Conservation (phyloP, 2,797 vertebrate genomes). For the Chelon labrosus region DNA sequence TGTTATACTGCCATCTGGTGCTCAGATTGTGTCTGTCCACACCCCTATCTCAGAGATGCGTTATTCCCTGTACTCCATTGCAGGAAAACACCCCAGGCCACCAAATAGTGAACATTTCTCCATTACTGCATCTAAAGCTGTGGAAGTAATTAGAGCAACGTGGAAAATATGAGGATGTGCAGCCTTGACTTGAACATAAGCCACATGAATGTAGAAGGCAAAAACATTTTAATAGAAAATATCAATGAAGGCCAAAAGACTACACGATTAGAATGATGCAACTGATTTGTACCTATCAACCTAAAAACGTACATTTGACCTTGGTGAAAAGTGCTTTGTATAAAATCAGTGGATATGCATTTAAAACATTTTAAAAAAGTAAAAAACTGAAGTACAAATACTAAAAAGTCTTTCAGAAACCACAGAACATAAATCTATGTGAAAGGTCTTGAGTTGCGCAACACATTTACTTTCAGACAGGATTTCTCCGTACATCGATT, state of each 20-base stretch:
- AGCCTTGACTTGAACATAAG: background rate
- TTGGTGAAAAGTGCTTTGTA: slow-evolving; percentile 74
- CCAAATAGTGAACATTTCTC: too few species aligned
- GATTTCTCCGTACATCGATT: slow-evolving; percentile 94
- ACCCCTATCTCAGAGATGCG: background rate
- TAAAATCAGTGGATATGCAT: slow-evolving; percentile 57
- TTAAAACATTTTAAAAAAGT: slow-evolving; percentile 33
- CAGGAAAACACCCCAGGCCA: too few species aligned
- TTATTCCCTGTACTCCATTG: too few species aligned
- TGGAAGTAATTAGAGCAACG: too few species aligned
- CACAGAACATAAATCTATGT: slow-evolving; percentile 29
- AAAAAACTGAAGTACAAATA: slow-evolving; percentile 54
- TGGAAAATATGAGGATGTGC: background rate
- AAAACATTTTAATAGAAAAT: slow-evolving; percentile 65
- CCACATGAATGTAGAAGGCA: background rate
- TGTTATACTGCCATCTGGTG: slow-evolving; percentile 52
- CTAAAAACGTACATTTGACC: slow-evolving; percentile 35
- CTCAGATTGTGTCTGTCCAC: background rate
- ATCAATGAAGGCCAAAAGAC: slow-evolving; percentile 21
- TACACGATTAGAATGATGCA: slow-evolving; percentile 29
- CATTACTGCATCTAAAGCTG: too few species aligned
- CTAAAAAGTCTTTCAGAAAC: slow-evolving; percentile 38
- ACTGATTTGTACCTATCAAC: slow-evolving; percentile 21
- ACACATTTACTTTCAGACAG: slow-evolving; percentile 79
- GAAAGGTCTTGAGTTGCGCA: slow-evolving; percentile 11